Evolutionary conservation across 2,113 vertebrate genomes (phyloP).

Genomic region (Bubo bubo): DNA sequence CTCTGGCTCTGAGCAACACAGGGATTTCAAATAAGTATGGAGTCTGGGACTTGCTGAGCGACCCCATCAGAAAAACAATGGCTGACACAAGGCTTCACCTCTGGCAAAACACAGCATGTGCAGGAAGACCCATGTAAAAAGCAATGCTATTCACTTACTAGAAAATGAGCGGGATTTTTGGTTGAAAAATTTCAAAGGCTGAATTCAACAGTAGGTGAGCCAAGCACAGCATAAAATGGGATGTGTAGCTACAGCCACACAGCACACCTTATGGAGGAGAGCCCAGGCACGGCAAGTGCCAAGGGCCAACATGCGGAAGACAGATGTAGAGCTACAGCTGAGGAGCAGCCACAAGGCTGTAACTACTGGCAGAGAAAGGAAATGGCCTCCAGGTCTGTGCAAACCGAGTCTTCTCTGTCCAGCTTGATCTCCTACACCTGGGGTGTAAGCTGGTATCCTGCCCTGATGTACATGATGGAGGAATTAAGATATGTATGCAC

Average conservation of each 20-base stretch:
- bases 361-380: not conserved
- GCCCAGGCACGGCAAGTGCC: not conserved
- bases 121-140: not conserved
- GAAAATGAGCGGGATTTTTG: not conserved
- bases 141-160: not conserved
- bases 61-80: not conserved
- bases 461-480: accelerated
- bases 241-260: not conserved
- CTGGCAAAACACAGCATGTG: not conserved
- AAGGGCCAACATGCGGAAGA: not conserved
- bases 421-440: not conserved
- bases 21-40: not conserved
- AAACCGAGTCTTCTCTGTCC: not conserved
- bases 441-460: not conserved
- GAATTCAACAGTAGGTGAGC: not conserved
- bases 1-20: not conserved
- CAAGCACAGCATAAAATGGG: not conserved
- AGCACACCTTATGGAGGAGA: not conserved
- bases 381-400: not conserved
- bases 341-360: not conserved
- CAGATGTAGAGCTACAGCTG: not conserved
- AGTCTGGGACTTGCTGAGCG: not conserved
- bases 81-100: not conserved
- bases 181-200: not conserved
- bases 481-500: accelerated